phyloP scores from a whole-genome alignment of 2,888 invertebrate genomes.

The Hirtodrosophila duncani region DNA sequence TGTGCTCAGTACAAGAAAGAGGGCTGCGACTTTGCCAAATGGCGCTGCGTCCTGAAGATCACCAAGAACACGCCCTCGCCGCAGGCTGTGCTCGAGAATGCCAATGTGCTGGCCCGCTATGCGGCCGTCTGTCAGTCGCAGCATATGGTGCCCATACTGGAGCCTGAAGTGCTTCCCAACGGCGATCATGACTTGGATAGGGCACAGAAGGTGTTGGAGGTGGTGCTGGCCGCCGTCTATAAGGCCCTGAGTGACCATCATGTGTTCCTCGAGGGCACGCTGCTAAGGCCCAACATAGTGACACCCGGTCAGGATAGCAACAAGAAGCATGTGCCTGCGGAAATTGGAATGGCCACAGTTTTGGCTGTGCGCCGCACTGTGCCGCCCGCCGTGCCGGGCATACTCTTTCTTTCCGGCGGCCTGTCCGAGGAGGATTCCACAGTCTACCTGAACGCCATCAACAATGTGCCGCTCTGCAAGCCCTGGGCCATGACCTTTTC shows the following conservation, averaged over 20 bases:
- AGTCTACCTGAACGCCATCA: conserved; percentile 96
- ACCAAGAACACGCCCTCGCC: conserved; percentile 92
- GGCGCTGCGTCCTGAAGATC: conserved; percentile 97
- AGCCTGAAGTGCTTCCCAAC: conserved; percentile 97
- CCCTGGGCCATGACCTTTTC: conserved; percentile 99
- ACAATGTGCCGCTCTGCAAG: conserved; percentile 88
- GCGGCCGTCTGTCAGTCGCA: conserved; percentile 97
- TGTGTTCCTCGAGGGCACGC: conserved; percentile 97
- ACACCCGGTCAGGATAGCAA: conserved; percentile 91
- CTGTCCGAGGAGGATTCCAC: conserved; percentile 99
- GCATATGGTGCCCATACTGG: conserved; percentile 98
- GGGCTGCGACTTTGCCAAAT: conserved; percentile 98
- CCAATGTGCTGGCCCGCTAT: conserved; percentile 96
- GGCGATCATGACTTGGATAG: conserved; percentile 97
- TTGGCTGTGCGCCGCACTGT: conserved; percentile 94
- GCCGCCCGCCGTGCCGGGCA: conserved; percentile 95
- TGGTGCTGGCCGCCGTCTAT: conserved; percentile 94
- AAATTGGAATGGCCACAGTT: conserved; percentile 95
- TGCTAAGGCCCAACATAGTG: conserved; percentile 99
- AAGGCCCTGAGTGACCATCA: conserved; percentile 98
- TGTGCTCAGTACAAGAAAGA: conserved; percentile 98
- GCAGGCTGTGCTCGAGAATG: conserved; percentile 94
- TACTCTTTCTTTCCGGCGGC: conserved; percentile 98
- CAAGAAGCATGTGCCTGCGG: conserved; percentile 86
- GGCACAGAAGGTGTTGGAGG: conserved; percentile 95